A percentile compares a stretch with the other conserved stretches of the same genome.
Evolutionary conservation across 2,113 vertebrate species (phyloP).

Genomic region (Anas platyrhynchos): DNA sequence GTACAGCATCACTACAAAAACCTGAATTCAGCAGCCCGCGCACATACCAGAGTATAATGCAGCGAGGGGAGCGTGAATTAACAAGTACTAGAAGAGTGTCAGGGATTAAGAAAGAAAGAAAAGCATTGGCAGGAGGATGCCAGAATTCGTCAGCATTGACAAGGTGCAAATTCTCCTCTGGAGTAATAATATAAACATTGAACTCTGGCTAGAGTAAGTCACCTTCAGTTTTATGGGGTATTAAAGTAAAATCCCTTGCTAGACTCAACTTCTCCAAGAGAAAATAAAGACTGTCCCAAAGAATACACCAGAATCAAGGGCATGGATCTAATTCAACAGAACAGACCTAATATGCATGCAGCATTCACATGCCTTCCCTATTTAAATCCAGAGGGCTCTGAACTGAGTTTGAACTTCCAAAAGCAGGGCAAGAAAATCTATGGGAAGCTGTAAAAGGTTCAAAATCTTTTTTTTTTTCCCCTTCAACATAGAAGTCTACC

Average conservation of each 20-base stretch:
- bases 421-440: not conserved
- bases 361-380: not conserved
- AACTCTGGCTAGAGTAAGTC: not conserved
- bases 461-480: not conserved
- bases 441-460: not conserved
- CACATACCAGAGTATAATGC: not conserved
- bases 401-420: not conserved
- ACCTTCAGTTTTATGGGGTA: not conserved
- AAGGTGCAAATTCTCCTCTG: not conserved
- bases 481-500: not conserved
- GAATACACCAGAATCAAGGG: not conserved
- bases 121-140: not conserved
- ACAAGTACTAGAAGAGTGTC: not conserved
- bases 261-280: not conserved
- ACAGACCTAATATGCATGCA: not conserved
- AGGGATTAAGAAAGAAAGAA: not conserved
- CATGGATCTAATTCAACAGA: not conserved
- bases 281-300: not conserved
- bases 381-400: not conserved
- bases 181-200: not conserved
- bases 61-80: slow-evolving; percentile 29
- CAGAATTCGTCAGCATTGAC: slow-evolving; percentile 28
- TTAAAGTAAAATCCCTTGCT: not conserved
- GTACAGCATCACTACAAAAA: slow-evolving; percentile 39
- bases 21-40: not conserved